Conservation (phyloP, 2,113 vertebrate species). For the Zosterops pallidus region DNA sequence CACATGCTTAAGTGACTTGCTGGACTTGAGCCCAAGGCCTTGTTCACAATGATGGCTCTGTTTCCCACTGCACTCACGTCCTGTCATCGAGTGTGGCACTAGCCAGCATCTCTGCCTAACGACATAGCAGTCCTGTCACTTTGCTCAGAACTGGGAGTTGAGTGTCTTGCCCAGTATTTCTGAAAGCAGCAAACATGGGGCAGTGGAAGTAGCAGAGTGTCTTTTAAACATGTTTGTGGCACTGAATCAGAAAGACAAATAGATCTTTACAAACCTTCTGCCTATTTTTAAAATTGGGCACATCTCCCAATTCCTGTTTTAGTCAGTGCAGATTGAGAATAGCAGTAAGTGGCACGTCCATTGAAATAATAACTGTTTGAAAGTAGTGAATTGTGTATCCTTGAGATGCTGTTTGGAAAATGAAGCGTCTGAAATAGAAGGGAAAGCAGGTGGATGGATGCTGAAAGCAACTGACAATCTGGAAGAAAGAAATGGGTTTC, state of each 20-base stretch:
- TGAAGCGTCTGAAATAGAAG: background rate
- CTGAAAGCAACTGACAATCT: background rate
- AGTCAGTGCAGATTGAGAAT: background rate
- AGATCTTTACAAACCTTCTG: background rate
- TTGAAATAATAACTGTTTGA: background rate
- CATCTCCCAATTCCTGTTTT: background rate
- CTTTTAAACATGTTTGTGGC: background rate
- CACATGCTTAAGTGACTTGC: constrained; percentile 33
- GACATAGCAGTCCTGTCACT: background rate
- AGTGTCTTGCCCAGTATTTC: background rate
- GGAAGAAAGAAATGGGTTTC: background rate
- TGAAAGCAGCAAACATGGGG: background rate
- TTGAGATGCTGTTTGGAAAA: background rate
- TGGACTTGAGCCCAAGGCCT: constrained; percentile 27
- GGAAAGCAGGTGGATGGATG: background rate
- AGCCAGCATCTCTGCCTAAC: background rate
- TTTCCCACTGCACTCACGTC: background rate
- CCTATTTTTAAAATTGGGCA: background rate
- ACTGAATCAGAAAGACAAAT: background rate
- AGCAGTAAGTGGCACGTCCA: background rate
- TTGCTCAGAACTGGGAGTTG: background rate
- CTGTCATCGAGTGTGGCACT: background rate
- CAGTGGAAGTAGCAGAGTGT: background rate
- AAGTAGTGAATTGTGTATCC: background rate
- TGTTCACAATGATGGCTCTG: background rate